These are phyloP conservation scores for Prionailurus viverrinus DNA, from an alignment of 2,113 vertebrate genomes.

Conservation along the genomic window DNA sequence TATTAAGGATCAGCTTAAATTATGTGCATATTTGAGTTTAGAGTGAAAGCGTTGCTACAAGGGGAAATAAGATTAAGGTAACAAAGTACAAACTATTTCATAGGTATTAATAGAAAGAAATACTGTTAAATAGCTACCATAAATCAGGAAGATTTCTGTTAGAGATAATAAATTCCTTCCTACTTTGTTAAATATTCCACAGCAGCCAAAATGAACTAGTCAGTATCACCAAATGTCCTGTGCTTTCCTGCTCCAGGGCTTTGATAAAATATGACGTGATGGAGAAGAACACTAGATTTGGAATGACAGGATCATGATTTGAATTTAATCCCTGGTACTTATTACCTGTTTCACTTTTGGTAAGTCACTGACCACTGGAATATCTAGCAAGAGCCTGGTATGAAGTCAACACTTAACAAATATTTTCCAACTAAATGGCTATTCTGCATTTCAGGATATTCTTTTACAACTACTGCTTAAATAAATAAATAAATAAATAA, in stretches of 20 bases:
- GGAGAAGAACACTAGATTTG: neutral
- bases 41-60: neutral
- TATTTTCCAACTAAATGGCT: neutral
- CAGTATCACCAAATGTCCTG: neutral
- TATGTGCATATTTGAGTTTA: neutral
- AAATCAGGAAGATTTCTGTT: neutral
- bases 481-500: neutral
- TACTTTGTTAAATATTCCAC: slow-evolving; percentile 26
- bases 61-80: neutral
- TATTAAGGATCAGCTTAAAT: slow-evolving; percentile 37
- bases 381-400: neutral
- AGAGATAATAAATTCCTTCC: neutral
- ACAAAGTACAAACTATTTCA: slow-evolving; percentile 46
- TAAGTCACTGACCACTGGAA: neutral
- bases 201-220: slow-evolving; percentile 4
- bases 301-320: neutral
- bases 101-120: slow-evolving; percentile 42
- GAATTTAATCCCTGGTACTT: neutral
- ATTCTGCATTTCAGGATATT: neutral
- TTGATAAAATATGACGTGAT: neutral
- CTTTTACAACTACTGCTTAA: slow-evolving; percentile 7
- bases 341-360: neutral
- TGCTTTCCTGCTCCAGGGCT: neutral
- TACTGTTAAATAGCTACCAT: neutral
- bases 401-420: neutral